Evolutionary conservation across 35 echinoderm and acorn worm genomes (phyloP), one percentile per base, ranked within the genome.

Genomic region (Lytechinus pictus): DNA sequence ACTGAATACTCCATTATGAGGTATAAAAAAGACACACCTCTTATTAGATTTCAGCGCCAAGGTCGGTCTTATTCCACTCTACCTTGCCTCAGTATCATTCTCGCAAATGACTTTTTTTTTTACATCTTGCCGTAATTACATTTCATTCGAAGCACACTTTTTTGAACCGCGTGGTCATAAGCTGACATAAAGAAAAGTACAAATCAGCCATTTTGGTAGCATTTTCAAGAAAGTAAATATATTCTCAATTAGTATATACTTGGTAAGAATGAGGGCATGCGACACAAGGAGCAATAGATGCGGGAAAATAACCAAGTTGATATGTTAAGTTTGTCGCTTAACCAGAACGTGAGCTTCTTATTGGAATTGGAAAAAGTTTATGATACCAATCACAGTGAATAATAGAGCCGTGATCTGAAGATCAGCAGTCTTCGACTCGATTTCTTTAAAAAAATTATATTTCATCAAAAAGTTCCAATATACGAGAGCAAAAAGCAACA

Each of bases 11-110:
- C 3, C 5, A 44, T 90, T 90, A 52, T 90, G 88, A 90, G 52
- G 88, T 14, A 7, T 90, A 54, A 54, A 90, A 54, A 90, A 90
- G 88, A 33, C 52, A 54, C 52, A 90, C 52, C 52, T 54, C 88
- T 90, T 90, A 90, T 90, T 90, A 90, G 88, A 90, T 90, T 90
- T 10, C n/a, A 1, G 8, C 14, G 33, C 88, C 88, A 90, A 90
- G 88, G 88, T 90, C 88, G 52, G 29, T 54, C 52, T 90, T 12
- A 90, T 21, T 90, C 52, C 33, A 79, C 66, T 79, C n/a, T 79
- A 16, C n/a, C 14, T 79, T 79, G 66, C 66, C 66, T 79, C 66
- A 79, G 66, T 79, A 79, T 79, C 66, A 79, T 79, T 79, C 66
- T 79, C 66, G 66, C 66, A 79, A 79, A 79, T 79, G 66, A 79